These are phyloP conservation scores for Labeo rohita DNA, from an alignment of 2,113 vertebrate genomes.

Conservation along the genomic window DNA sequence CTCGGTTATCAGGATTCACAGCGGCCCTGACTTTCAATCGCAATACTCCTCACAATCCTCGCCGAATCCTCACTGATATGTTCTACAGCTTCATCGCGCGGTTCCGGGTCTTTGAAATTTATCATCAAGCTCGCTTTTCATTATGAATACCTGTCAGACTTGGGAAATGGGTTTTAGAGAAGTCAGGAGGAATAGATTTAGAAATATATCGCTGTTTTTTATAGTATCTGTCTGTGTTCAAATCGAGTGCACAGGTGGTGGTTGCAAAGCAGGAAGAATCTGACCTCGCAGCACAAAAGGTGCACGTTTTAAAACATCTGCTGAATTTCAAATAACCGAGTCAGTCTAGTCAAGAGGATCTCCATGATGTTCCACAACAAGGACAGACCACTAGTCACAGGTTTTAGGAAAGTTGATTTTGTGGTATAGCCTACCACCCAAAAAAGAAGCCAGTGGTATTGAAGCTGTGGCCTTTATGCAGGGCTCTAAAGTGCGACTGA, in stretches of 20 bases:
- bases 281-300: slow-evolving; percentile 9
- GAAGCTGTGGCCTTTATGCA: neutral
- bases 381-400: neutral
- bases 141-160: slow-evolving; percentile 26
- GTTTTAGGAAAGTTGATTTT: neutral
- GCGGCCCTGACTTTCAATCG: neutral
- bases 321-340: slow-evolving; percentile 32
- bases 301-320: slow-evolving; percentile 7
- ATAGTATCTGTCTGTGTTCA: neutral
- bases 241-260: neutral
- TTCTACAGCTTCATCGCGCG: neutral
- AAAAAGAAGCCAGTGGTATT: neutral
- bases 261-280: neutral
- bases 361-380: neutral
- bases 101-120: slow-evolving; percentile 18
- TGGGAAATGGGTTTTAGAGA: slow-evolving; percentile 30
- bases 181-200: slow-evolving; percentile 1
- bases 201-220: slow-evolving; percentile 1
- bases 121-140: slow-evolving; percentile 17
- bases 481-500: no score
- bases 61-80: slow-evolving; percentile 17
- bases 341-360: neutral
- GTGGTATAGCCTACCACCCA: neutral
- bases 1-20: neutral
- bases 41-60: slow-evolving; percentile 7